Conservation (phyloP, 1,140 invertebrate species). For the Zaprionus africanus region DNA sequence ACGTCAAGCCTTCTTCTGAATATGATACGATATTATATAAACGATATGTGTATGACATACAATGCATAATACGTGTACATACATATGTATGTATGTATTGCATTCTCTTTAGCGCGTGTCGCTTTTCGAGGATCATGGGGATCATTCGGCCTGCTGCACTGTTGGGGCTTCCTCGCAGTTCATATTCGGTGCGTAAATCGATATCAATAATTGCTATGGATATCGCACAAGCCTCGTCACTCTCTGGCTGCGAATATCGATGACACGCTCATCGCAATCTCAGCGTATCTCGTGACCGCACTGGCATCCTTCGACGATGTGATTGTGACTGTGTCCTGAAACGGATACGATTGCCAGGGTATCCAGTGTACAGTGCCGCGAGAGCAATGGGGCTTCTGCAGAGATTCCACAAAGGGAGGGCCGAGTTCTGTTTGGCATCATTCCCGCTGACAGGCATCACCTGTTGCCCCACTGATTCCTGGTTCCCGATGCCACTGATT, state of each 20-base stretch:
- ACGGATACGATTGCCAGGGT: neutral
- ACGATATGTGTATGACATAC: neutral
- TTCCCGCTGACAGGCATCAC: slow-evolving; percentile 8
- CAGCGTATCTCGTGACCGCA: neutral
- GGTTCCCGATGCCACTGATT: slow-evolving; percentile 43
- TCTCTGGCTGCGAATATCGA: neutral
- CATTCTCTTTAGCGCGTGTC: slow-evolving; percentile 37
- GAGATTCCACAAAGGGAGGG: neutral
- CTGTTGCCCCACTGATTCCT: slow-evolving; percentile 17
- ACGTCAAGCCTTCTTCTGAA: neutral
- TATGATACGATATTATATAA: neutral
- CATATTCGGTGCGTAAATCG: slow-evolving; percentile 48
- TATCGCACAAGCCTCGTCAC: slow-evolving; percentile 69
- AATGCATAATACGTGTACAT: too few species aligned
- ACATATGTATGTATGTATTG: too few species aligned
- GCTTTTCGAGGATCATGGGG: slow-evolving; percentile 4
- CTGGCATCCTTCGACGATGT: neutral
- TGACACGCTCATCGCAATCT: neutral
- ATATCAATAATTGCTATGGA: slow-evolving; percentile 79
- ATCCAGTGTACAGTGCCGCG: slow-evolving; percentile 1
- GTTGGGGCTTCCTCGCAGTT: slow-evolving; percentile 43
- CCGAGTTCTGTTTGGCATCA: neutral
- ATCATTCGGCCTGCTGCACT: slow-evolving; percentile 28
- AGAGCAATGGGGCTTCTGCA: neutral
- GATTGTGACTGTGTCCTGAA: neutral